Evolutionary conservation across 2,797 vertebrate genomes (phyloP), one percentile per base, ranked within the genome.

Genomic region (Mormyrus proboscirostris): DNA sequence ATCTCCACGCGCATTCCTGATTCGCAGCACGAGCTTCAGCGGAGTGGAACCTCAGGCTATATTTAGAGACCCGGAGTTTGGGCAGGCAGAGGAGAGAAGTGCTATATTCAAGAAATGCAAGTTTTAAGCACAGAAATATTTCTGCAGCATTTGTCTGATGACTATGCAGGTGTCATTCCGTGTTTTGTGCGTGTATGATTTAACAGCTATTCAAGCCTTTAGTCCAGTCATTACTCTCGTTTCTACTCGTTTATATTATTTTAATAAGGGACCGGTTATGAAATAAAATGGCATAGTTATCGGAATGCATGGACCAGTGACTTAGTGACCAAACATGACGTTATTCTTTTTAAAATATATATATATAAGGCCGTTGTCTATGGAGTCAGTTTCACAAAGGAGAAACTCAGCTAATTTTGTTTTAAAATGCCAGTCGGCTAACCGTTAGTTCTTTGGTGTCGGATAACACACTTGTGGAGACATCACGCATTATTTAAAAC

Each of bases 1-100:
- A 97, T 97, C 98, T 97, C 96, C 96, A 96, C 95, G 93, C 96
- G 96, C 98, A 98, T 98, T 99, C 97, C 97, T 97, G 97, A 96
- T 98, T 95, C 91, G 93, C 94, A 92, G 90, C 88, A 44, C 90
- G 73, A 93, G 94, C 92, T 94, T 95, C 92, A 92, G 94, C 94
- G 93, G 95, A 95, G 93, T 93, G 82, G 95, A 88, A 94, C 92
- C 93, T 93, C 91, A 92, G 91, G 93, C 95, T 97, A 97, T 96
- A 96, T 97, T 97, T 97, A 97, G 96, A 97, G 96, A 33, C 5
- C 82, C 86, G 89, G 85, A 57, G 50, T 90, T 90, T 89, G 88
- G 76, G 89, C 14, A 22, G 82, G 51, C 65, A 22, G 51, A 10
- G 41, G 89, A 41, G 53, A 89, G 84, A 25, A 88, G 16, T 14